A percentile compares a stretch with the other conserved stretches of the same genome.
Evolutionary conservation across 2,797 vertebrate species (phyloP).

Genomic region (Diceros bicornis): DNA sequence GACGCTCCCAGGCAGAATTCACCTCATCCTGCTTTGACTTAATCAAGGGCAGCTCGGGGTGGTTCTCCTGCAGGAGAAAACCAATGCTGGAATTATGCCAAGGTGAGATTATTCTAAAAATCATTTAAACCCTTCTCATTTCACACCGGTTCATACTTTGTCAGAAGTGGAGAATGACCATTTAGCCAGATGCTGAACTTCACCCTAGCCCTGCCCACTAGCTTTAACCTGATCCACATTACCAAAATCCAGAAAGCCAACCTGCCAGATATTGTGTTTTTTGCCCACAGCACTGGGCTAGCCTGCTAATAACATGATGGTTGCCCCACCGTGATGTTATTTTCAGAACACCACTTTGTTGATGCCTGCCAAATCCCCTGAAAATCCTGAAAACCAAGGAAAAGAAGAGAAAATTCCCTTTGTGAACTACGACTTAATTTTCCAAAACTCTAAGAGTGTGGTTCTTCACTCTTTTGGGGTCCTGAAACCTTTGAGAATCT

Average conservation of each 20-base stretch:
- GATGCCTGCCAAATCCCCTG: not conserved
- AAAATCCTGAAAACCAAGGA: not conserved
- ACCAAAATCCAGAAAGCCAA: not conserved
- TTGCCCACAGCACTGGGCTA: not conserved
- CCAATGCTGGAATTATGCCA: not conserved
- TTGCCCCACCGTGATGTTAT: not conserved
- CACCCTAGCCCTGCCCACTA: not conserved
- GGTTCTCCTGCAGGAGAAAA: slow-evolving; percentile 51
- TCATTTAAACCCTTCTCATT: not conserved
- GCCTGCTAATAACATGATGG: not conserved
- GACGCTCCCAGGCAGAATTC: slow-evolving; percentile 76
- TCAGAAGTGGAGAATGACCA: not conserved
- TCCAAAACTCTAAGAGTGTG: not conserved
- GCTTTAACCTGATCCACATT: not conserved
- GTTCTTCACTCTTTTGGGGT: not conserved
- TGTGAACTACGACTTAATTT: not conserved
- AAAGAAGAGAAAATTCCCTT: not conserved
- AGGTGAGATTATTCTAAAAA: not conserved
- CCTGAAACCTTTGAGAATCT: not conserved
- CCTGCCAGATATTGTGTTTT: not conserved
- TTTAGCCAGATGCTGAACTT: not conserved
- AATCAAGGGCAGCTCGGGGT: slow-evolving; percentile 75
- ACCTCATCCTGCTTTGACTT: slow-evolving; percentile 76
- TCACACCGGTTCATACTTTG: not conserved
- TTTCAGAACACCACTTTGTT: not conserved